Base-by-base conservation (phyloP, 2,888 invertebrate species). In the Synergus umbraculus region DNA sequence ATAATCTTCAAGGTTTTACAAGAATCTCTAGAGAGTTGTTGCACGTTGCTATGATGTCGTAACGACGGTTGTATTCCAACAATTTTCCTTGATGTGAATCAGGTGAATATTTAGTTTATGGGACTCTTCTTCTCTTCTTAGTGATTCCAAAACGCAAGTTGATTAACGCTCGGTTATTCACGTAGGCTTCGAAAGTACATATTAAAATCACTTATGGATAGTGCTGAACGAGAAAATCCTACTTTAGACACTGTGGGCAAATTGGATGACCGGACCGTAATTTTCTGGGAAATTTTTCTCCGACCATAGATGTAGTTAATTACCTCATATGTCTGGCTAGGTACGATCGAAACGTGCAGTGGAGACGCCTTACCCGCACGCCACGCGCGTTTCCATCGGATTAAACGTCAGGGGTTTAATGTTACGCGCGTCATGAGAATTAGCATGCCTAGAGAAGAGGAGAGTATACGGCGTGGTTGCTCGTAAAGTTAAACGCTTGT, bases 401-500 rank as follows among this genome's bases (percentile, higher is more conserved):
- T 89, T 88, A 88, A 89, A 87, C 87, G 89, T 90, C 88, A 85
- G 85, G 49, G 83, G 80, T 87, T 89, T 88, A 88, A 90, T 88
- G 88, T 88, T 87, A 89, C 88, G 89, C 89, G 88, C 87, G 86
- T 89, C 88, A 89, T 85, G 85, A 83, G 89, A 90, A 90, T 89
- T 88, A 90, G 87, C 89, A 87, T 88, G 89, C 86, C 85, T 82
- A 85, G 83, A 85, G 83, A 78, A 81, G 83, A 83, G 82, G 79
- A 80, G 76, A 77, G 81, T 82, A 83, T 80, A 82, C 85, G 88
- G 87, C 87, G 88, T 87, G 89, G 88, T 87, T 87, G 88, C 85
- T 91, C 90, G 90, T 90, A 90, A 90, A 90, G 89, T 89, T 90
- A 89, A 91, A 90, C 87, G 90, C 89, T 88, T 89, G 91, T 91